phyloP scores from a whole-genome alignment of 2,888 invertebrate genomes.

The Pyrochroa serraticornis region DNA sequence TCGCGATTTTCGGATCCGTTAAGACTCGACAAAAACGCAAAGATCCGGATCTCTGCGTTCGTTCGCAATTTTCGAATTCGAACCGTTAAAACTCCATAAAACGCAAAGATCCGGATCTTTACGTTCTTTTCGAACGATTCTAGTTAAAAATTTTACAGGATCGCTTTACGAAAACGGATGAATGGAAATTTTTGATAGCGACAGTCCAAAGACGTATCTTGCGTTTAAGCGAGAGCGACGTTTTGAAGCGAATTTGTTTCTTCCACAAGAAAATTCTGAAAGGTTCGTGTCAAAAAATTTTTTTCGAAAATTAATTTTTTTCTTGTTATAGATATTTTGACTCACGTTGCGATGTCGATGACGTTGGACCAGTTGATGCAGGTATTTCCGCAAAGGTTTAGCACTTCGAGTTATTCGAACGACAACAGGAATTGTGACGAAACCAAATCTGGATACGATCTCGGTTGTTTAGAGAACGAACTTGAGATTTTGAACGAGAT shows the following conservation, averaged over 20 bases:
- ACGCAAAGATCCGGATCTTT: background rate
- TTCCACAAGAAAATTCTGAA: slow-evolving; percentile 54
- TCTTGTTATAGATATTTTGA: slow-evolving; percentile 55
- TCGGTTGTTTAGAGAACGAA: slow-evolving; percentile 38
- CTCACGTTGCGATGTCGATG: slow-evolving; percentile 57
- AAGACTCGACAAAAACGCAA: no score
- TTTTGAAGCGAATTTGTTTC: slow-evolving; percentile 49
- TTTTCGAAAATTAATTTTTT: slow-evolving; percentile 10
- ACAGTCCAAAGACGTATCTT: slow-evolving; percentile 55
- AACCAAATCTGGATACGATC: background rate
- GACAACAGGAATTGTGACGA: slow-evolving; percentile 8
- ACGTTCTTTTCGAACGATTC: background rate
- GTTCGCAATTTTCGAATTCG: no score
- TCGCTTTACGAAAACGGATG: slow-evolving; percentile 55
- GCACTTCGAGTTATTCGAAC: slow-evolving; percentile 37
- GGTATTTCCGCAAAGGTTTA: slow-evolving; percentile 56
- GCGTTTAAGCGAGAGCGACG: slow-evolving; percentile 47
- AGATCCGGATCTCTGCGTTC: background rate
- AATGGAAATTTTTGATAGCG: slow-evolving; percentile 58
- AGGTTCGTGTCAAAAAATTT: slow-evolving; percentile 48
- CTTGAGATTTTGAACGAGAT: slow-evolving; percentile 53
- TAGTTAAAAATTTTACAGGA: slow-evolving; percentile 46
- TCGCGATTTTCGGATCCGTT: no score
- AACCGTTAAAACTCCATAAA: no score
- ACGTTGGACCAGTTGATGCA: slow-evolving; percentile 56